A percentile compares a stretch with the other conserved stretches of the same genome.
phyloP scores from a whole-genome alignment of 2,888 invertebrate species.

The Therioaphis trifolii region DNA sequence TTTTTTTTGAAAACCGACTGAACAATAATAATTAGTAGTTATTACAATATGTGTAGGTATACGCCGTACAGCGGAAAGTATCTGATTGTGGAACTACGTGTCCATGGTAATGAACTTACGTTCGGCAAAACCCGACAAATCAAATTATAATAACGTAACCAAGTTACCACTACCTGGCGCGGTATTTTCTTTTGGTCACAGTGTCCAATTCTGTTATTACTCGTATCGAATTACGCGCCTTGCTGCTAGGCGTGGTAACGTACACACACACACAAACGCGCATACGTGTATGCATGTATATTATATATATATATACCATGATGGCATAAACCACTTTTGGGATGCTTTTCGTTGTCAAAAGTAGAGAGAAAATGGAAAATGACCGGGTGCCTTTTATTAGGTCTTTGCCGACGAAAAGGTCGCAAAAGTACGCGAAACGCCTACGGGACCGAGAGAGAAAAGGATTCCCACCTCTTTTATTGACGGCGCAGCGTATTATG shows the following conservation, averaged over 20 bases:
- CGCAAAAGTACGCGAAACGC: slow-evolving; percentile 39
- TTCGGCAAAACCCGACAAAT: slow-evolving; percentile 32
- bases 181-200: slow-evolving; percentile 24
- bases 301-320: not conserved
- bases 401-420: slow-evolving; percentile 53
- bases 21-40: not conserved
- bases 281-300: too few relatives aligned
- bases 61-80: not conserved
- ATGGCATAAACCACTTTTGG: slow-evolving; percentile 53
- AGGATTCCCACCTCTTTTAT: slow-evolving; percentile 52
- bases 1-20: too few relatives aligned
- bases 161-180: slow-evolving; percentile 26
- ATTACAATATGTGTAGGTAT: too few relatives aligned
- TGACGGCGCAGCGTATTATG: slow-evolving; percentile 23
- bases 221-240: slow-evolving; percentile 52
- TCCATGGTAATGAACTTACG: slow-evolving; percentile 38
- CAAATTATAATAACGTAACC: slow-evolving; percentile 52
- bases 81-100: slow-evolving; percentile 29
- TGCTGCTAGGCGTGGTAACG: not conserved
- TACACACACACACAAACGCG: too few relatives aligned
- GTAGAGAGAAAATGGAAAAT: slow-evolving; percentile 40
- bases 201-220: slow-evolving; percentile 52
- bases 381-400: slow-evolving; percentile 59
- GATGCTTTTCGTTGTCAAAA: slow-evolving; percentile 47
- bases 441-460: slow-evolving; percentile 38